Evolutionary conservation across 2,113 vertebrate genomes (phyloP), one percentile per base, ranked within the genome.

Genomic region (Abramis brama): DNA sequence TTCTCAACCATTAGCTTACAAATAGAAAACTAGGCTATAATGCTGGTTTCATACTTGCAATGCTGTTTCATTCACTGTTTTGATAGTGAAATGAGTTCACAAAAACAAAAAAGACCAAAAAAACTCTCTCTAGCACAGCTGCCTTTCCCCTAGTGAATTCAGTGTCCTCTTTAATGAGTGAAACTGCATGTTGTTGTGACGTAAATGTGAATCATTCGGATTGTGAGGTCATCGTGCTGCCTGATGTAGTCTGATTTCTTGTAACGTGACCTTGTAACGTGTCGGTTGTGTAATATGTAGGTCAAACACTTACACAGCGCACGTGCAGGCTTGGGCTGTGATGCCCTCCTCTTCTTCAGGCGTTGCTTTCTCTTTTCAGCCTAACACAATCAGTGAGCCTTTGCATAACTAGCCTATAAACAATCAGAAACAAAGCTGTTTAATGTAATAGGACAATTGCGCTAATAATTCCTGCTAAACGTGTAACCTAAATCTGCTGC

Each of bases 231-330:
- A 74, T 39, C 45, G 33, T 43, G 55, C 23, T 23, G 71, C 79
- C 68, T 68, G 45, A 83, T 66, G 27, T 84, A 59, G 17, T 64
- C n/a, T 79, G 62, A 23, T 73, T 81, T 52, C 81, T 57, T 39
- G 50, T 36, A 81, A 70, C 66, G 27, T 52, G 47, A 62, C 71
- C 36, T 36, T 83, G 85, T 76, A 47, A 78, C 15, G 75, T 88
- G 86, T 71, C 45, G 30, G 87, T 91, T 90, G 86, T 90, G 81
- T 88, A 91, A 89, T 84, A 91, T 90, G 59, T 90, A 86, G 89
- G 89, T 91, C 90, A 91, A 86, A 89, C 88, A 57, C 55, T 57
- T 57, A 21, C 55, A 70, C 78, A 4, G 74, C 39, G 66, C 76
- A 79, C 81, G 83, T 70, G 68, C 68, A 80, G 87, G 79, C 83